Evolutionary conservation across 2,113 vertebrate genomes (phyloP), one percentile per base, ranked within the genome.

Genomic region (Nesoenas mayeri): DNA sequence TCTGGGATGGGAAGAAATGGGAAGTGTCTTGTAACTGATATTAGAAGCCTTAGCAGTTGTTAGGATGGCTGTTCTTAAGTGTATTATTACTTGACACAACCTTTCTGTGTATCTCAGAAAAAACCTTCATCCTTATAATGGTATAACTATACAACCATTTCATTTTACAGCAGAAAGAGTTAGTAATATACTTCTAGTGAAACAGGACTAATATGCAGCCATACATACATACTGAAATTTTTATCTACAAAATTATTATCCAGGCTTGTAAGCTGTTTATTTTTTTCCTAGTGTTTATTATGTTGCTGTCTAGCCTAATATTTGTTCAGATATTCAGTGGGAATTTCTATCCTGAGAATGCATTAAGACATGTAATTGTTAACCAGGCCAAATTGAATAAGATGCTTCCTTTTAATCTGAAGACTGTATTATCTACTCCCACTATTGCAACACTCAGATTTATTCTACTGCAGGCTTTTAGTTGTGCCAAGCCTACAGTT

Each of bases 321-420:
- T 16, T 66, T 51, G 11, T 91, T 51, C 29, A 93, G 42, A 53
- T 74, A 48, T 81, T 89, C 17, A 36, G 40, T 85, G 65, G 60
- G 48, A 91, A 80, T 90, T 91, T 85, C 70, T 70, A 57, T 71
- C 66, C 93, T 88, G 65, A 84, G 61, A 78, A 93, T 86, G 48
- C 34, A 88, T 93, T 56, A 89, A 87, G 42, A 64, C 22, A 21
- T 56, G 32, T 90, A 91, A 89, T 95, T 95, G 95, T 92, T 97
- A 94, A 73, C 67, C 34, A 91, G 71, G 69, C 67, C n/a, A 82
- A 93, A 65, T 53, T 87, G 87, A 96, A 85, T 89, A 88, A 93
- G 70, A 82, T 26, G 62, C 74, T 95, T 89, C n/a, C 29, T 87
- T 96, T 47, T 94, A 44, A 77, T 89, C 42, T 91, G 51, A 85